phyloP scores from a whole-genome alignment of 1,140 invertebrate genomes.

The Saccostrea echinata region DNA sequence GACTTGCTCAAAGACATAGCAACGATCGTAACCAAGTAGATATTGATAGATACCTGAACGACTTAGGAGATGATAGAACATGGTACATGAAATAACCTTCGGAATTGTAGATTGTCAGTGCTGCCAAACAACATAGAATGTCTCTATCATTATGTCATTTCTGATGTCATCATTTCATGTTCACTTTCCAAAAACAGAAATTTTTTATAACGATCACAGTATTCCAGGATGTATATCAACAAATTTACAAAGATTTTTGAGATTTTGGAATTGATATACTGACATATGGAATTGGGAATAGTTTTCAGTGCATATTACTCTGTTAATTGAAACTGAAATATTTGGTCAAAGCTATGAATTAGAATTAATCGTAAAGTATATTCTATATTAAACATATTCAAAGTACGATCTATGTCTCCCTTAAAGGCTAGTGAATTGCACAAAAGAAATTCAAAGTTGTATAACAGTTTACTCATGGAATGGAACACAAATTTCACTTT shows the following conservation, averaged over 20 bases:
- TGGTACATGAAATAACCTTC: constrained; percentile 41
- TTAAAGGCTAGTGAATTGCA: no score
- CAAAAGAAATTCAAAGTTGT: no score
- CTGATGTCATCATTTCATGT: neutral
- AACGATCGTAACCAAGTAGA: constrained; percentile 50
- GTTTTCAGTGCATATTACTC: neutral
- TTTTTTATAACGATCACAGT: neutral
- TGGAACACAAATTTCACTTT: neutral
- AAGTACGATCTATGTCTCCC: no score
- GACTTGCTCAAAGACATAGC: constrained; percentile 45
- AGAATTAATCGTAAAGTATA: neutral
- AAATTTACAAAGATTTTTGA: neutral
- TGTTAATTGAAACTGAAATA: neutral
- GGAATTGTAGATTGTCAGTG: constrained; percentile 19
- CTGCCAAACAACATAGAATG: constrained; percentile 21
- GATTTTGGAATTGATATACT: neutral
- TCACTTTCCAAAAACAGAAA: neutral
- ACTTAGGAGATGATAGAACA: constrained; percentile 46
- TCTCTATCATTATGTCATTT: neutral
- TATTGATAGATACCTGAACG: constrained; percentile 47
- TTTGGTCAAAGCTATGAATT: neutral
- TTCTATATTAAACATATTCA: no score
- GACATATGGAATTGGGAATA: neutral
- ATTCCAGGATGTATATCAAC: neutral
- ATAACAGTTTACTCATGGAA: no score